phyloP scores from a whole-genome alignment of 2,113 vertebrate genomes.

The Empidonax traillii region DNA sequence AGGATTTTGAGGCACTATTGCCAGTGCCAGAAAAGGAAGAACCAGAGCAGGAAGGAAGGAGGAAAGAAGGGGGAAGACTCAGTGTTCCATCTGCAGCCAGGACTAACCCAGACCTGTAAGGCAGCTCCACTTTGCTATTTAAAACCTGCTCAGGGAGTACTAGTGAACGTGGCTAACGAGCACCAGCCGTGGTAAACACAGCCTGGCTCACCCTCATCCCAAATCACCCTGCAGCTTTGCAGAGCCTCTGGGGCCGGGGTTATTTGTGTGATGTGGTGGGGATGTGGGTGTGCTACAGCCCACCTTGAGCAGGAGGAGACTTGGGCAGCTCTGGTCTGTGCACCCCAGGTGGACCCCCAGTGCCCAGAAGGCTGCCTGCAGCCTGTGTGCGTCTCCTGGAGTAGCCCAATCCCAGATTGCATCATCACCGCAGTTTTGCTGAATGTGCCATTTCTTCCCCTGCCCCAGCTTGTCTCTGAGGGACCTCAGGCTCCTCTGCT shows the following conservation, averaged over 20 bases:
- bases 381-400: neutral
- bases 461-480: neutral
- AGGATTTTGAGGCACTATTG: neutral
- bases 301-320: fast-evolving
- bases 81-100: neutral
- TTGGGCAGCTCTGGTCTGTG: neutral
- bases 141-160: neutral
- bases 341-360: neutral
- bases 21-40: neutral
- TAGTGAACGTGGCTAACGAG: neutral
- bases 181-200: neutral
- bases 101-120: neutral
- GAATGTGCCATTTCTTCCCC: neutral
- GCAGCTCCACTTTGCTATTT: neutral
- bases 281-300: neutral
- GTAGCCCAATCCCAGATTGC: neutral
- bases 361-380: neutral
- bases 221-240: neutral
- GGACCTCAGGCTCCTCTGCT: neutral
- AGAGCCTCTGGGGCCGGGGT: neutral
- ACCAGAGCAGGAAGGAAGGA: neutral
- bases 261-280: fast-evolving
- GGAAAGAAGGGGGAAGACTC: neutral
- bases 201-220: neutral
- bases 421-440: neutral